Evolutionary conservation across 2,113 vertebrate species (phyloP).

Genomic region (Perccottus glenii): DNA sequence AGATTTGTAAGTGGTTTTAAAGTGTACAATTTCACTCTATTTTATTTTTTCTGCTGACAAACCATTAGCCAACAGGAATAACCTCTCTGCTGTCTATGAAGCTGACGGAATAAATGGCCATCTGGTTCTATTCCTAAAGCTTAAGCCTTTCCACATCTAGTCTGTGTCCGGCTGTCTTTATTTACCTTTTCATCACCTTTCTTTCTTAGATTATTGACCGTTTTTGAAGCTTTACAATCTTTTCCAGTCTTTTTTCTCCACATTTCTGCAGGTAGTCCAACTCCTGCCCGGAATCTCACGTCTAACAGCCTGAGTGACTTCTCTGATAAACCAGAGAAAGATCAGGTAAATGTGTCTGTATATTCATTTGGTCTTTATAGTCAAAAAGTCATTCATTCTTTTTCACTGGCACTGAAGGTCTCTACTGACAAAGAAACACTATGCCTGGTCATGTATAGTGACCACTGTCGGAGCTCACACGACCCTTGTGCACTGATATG

Average conservation of each 20-base stretch:
- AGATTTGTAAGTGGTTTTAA: slow-evolving; percentile 8
- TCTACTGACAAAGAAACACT: slow-evolving; percentile 26
- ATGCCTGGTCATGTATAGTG: slow-evolving; percentile 21
- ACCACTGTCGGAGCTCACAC: slow-evolving; percentile 9
- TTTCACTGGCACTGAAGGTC: neutral
- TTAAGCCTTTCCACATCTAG: slow-evolving; percentile 51
- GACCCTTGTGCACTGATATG: slow-evolving; percentile 24
- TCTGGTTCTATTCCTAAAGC: slow-evolving; percentile 42
- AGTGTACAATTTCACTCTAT: slow-evolving; percentile 8
- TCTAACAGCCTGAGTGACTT: slow-evolving; percentile 95
- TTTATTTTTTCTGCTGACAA: slow-evolving; percentile 28
- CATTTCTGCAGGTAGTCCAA: slow-evolving; percentile 86
- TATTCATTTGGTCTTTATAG: neutral
- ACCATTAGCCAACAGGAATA: neutral
- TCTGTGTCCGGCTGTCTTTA: slow-evolving; percentile 32
- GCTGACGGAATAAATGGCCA: slow-evolving; percentile 22
- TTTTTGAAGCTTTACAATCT: neutral
- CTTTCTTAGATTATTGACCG: slow-evolving; percentile 11
- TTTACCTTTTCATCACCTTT: slow-evolving; percentile 28
- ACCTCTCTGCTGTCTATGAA: slow-evolving; percentile 17
- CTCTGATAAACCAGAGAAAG: slow-evolving; percentile 97
- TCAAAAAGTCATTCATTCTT: neutral
- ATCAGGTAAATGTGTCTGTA: slow-evolving; percentile 83
- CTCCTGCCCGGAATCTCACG: slow-evolving; percentile 89
- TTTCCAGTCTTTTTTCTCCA: slow-evolving; percentile 1